Base-by-base conservation (phyloP, 2,888 invertebrate species). In the Drosophila kuntzei region DNA sequence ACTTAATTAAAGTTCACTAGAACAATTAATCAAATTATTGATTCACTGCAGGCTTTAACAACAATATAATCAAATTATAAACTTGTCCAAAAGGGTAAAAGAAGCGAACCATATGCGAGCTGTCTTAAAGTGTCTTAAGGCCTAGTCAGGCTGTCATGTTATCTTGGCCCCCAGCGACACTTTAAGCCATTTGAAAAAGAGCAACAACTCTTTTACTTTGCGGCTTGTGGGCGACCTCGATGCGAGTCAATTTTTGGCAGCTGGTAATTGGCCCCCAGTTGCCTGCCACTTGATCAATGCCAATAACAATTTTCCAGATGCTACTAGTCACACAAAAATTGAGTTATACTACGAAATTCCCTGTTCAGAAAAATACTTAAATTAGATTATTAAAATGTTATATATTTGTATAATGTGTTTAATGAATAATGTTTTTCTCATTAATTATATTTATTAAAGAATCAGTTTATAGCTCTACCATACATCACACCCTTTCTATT, bases 101-200 rank as follows among this genome's bases (percentile, higher is more conserved):
- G n/a, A 16, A 55, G 5, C 11, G 41, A 12, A 20, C 20, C 53
- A 41, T 27, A 29, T 61, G 43, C 22, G 14, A 61, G 25, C 29
- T 25, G 51, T 6, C 54, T 46, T 16, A 41, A 44, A 18, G 8
- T 53, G 47, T 51, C 55, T 55, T 58, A 25, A 22, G 39, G 36
- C 59, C 51, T 32, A 55, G 37, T 57, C 41, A 39, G 43, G 11
- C 54, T 70, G 64, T 70, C 71, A 76, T 37, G 27, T 53, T 70
- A 51, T 36, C 58, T 41, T 51, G 37, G 63, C 25, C 41, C 43
- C 18, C 55, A 55, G 59, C 47, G 59, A 65, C 65, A 60, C 36
- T 44, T 71, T 71, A 76, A 73, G 76, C 71, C 57, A 63, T 37
- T 57, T 36, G 32, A 44, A 39, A 29, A 9, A 57, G 50, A 27